These are phyloP conservation scores for Spatulosminthurus flaviceps DNA, from an alignment of 2,888 invertebrate genomes.

Conservation along the genomic window DNA sequence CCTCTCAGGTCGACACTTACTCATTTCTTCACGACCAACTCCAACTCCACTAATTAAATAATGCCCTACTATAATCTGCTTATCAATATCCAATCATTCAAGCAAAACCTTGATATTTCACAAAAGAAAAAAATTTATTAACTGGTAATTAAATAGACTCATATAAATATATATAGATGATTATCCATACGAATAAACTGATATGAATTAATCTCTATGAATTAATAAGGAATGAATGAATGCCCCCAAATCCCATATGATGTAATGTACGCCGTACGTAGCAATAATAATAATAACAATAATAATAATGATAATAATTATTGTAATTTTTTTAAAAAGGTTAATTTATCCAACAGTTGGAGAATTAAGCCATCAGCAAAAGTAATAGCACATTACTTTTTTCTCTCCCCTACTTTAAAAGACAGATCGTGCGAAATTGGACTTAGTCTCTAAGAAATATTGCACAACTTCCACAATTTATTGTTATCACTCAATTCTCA, in stretches of 20 bases:
- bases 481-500: neutral
- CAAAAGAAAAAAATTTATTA: neutral
- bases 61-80: neutral
- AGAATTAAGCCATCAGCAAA: too few relatives aligned
- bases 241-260: neutral
- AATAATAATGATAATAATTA: slow-evolving; percentile 8
- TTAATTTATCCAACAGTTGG: neutral
- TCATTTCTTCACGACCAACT: neutral
- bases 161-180: too few relatives aligned
- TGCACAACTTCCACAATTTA: slow-evolving; percentile 21
- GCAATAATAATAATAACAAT: neutral
- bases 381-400: neutral
- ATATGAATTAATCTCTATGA: neutral
- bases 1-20: neutral
- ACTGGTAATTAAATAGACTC: neutral
- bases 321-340: slow-evolving; percentile 21
- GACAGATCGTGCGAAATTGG: neutral
- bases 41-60: slow-evolving; percentile 18
- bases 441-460: neutral
- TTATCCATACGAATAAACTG: neutral
- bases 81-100: neutral
- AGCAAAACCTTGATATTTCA: too few relatives aligned
- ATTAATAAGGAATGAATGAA: neutral
- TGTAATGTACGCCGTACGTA: neutral
- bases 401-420: neutral